These are phyloP conservation scores for Drosophila biarmipes DNA, from an alignment of 1,140 invertebrate genomes.

Conservation along the genomic window DNA sequence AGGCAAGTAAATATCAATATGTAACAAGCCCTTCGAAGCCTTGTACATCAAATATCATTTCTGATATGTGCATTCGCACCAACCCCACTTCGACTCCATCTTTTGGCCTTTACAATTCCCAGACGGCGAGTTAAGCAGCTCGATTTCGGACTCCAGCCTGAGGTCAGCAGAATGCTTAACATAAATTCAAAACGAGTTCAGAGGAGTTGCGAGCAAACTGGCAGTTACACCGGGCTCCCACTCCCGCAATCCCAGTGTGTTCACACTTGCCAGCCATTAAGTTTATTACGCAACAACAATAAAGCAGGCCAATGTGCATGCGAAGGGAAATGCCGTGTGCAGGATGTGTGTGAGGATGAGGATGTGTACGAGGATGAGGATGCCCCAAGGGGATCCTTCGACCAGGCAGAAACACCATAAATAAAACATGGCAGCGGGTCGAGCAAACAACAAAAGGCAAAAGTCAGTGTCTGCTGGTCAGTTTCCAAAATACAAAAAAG, in stretches of 20 bases:
- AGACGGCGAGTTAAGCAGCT: conserved; percentile 65
- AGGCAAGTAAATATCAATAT: not conserved
- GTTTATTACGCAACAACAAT: conserved; percentile 82
- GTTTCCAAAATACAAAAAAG: conserved; percentile 52
- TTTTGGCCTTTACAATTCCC: conserved; percentile 55
- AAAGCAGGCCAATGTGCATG: conserved; percentile 66
- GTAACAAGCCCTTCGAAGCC: not conserved
- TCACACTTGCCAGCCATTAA: conserved; percentile 81
- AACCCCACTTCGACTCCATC: conserved; percentile 38
- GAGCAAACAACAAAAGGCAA: conserved; percentile 46
- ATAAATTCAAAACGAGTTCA: conserved; percentile 69
- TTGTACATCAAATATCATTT: not conserved
- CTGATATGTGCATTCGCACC: not conserved
- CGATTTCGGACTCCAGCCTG: conserved; percentile 28
- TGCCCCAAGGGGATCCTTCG: conserved; percentile 74
- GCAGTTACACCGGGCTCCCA: conserved; percentile 10
- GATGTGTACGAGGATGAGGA: conserved; percentile 22
- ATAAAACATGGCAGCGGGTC: conserved; percentile 76
- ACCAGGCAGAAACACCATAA: conserved; percentile 67
- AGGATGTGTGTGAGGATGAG: conserved; percentile 29
- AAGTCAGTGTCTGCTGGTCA: conserved; percentile 69
- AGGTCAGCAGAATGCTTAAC: conserved; percentile 73
- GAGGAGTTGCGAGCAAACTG: conserved; percentile 9
- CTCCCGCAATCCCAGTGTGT: conserved; percentile 44
- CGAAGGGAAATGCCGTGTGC: conserved; percentile 56